Base-by-base conservation (phyloP, 2,888 invertebrate species). In the Terebella lapidaria region DNA sequence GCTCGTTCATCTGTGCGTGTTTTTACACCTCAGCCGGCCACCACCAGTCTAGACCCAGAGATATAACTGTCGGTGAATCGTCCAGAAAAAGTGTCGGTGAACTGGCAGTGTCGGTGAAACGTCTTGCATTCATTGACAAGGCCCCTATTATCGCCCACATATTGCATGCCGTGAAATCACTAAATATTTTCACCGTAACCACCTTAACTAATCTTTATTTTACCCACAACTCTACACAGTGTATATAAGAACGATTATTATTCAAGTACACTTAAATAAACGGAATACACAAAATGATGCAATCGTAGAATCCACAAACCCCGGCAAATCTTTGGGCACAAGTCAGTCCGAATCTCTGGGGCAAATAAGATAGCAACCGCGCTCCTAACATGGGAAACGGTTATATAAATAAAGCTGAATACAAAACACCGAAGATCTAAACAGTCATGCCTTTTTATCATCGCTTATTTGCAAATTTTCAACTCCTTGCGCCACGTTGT, bases 381-480 rank as follows among this genome's bases (percentile, higher is more conserved):
- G 29, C 24, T 25, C 52, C 26, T 35, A 46, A n/a, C 28, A 30
- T 4, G 10, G 42, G 35, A 25, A 53, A 28, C 29, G 45, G 22
- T 29, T n/a, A 22, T 25, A 56, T 22, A 29, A 18, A 56, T 4
- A 18, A 56, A 18, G 15, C 25, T 42, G 22, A 24, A 25, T 29
- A 20, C 22, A 56, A 22, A 10, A 22, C 18, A 54, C 15, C 30
- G 24, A 26, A 56, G n/a, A 56, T 20, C 20, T 52, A 18, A 42
- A 60, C 10, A 49, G 35, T 71, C 77, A 70, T 77, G 77, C 78
- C 77, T 77, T 76, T 73, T 74, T 70, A 54, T 70, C 67, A 35
- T 69, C 71, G 35, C 71, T 68, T 60, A 78, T 68, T 45, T 69
- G 64, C 72, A 78, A 69, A 4, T 74, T 69, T 35, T 70, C 61